Base-by-base conservation (phyloP, 2,113 vertebrate genomes). In the Melierax canorus region DNA sequence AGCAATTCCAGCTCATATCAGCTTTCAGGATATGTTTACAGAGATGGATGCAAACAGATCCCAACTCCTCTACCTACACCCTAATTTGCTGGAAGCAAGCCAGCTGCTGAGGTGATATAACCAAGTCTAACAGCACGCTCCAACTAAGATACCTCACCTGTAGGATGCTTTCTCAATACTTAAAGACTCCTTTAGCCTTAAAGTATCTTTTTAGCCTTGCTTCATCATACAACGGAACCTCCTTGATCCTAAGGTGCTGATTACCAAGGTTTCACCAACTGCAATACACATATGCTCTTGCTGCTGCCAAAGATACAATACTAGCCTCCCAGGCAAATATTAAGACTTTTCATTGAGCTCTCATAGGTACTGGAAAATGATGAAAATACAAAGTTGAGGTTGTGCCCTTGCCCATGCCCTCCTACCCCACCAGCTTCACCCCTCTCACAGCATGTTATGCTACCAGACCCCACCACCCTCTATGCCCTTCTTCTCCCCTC, bases 311-410 rank as follows among this genome's bases (percentile, higher is more conserved):
- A 89, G 23, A 73, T 10, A 80, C 34, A n/a, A 58, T 4, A 15
- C n/a, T 23, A 78, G n/a, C 64, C 55, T 63, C 51, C 23, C 36
- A 84, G 41, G 46, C 32, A 91, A 88, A 89, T 16, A 66, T 5
- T 26, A 55, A n/a, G 6, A n/a, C 7, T 62, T 88, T 86, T 63
- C 45, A 83, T 45, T 76, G n/a, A n/a, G 19, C 12, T 71, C 7
- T 19, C 46, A 26, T 0, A 66, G 17, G 4, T 23, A 80, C 8
- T 18, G 12, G 29, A 56, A 92, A 24, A 67, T 1, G 9, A 50
- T 0, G 0, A 60, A 58, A 86, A 74, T 3, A 22, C 0, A 0
- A 39, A 7, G 9, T 20, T 32, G 20, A 27, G 45, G 8, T 12
- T 53, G 15, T 12, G 4, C 3, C 45, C 10, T 7, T 12, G 4